Base-by-base conservation (phyloP, 1,140 invertebrate genomes). In the Drosophila kurseongensis region DNA sequence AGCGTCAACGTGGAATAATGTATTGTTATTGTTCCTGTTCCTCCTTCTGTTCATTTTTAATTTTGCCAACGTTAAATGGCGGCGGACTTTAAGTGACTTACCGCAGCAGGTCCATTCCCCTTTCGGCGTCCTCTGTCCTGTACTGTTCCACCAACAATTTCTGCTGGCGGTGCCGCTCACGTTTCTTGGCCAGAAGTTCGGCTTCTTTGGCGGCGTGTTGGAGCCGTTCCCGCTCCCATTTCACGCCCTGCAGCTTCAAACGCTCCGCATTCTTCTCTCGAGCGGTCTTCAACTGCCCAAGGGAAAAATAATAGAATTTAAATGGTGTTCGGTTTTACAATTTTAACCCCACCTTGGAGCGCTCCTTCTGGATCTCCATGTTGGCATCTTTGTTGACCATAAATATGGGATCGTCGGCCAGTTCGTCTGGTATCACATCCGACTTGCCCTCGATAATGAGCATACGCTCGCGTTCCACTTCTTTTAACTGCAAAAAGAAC, bases 371-470 rank as follows among this genome's bases (percentile, higher is more conserved):
- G 45, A 94, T 93, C 54, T 94, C 93, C 35, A 93, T 76, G 36
- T 94, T 94, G 61, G 94, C 94, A 75, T 94, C 93, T 57, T 93
- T 92, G 78, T 94, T 94, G 18, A 95, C 93, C 59, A 94, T 92
- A 80, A 95, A 94, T 14, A 95, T 93, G 35, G 95, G 94, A 93
- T 95, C 94, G 71, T 94, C 89, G 29, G 92, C 93, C 82, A 95
- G 93, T 81, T 95, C 94, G 12, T 92, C 80, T 2, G 94, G 94
- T 52, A 94, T 94, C 67, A 95, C 93, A 82, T 94, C 92, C 8
- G 94, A 89, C 61, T 94, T 94, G 44, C 94, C 94, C 65, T 93
- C 93, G 13, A 95, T 92, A 58, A 95, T 94, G 59, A 95, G 88
- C 84, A 94, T 93, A 66, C 95, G 95, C 36, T 95, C 94, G 36